A percentile compares a stretch with the other conserved stretches of the same genome.
These are phyloP conservation scores for Taxidea taxus DNA, from an alignment of 2,113 vertebrate genomes.

Conservation along the genomic window DNA sequence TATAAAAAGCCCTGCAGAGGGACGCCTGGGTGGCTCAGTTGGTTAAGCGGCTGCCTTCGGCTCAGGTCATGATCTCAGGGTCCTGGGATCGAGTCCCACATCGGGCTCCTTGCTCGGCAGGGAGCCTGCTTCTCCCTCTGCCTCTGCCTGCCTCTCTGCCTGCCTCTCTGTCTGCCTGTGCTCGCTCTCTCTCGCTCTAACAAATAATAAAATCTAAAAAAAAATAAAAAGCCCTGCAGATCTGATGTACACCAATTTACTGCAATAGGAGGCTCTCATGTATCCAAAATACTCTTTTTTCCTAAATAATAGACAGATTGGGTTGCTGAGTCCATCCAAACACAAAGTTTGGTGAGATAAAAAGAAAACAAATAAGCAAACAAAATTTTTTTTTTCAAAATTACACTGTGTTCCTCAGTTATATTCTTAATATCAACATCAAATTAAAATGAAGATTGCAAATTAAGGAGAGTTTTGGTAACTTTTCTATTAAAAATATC, in stretches of 20 bases:
- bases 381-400: neutral
- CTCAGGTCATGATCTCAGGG: no score
- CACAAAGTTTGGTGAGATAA: neutral
- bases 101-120: no score
- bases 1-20: neutral
- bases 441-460: neutral
- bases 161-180: no score
- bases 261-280: fast-evolving
- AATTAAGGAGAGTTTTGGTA: neutral
- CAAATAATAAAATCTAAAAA: no score
- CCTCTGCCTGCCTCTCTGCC: no score
- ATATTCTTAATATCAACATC: neutral
- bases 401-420: neutral
- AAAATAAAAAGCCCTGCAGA: neutral
- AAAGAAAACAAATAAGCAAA: neutral
- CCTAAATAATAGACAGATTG: neutral
- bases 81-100: no score
- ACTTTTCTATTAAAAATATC: neutral
- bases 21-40: no score
- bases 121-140: no score
- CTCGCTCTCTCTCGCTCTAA: no score
- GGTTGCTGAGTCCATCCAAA: neutral
- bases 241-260: neutral
- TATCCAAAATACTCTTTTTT: neutral
- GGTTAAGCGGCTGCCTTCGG: no score